A percentile compares a stretch with the other conserved stretches of the same genome.
phyloP scores from a whole-genome alignment of 2,113 vertebrate species.

The Myotis davidii region DNA sequence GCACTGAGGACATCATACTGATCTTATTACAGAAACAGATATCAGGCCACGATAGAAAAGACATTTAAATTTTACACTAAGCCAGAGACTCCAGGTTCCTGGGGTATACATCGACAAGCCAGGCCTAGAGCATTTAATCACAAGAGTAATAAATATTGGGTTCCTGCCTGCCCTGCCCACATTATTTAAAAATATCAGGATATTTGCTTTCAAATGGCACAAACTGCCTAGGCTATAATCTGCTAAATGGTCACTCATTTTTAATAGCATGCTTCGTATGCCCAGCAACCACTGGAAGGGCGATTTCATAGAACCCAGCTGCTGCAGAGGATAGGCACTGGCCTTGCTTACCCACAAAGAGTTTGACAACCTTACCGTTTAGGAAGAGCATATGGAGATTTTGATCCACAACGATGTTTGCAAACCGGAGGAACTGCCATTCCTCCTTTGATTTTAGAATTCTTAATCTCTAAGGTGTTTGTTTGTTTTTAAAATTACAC shows the following conservation, averaged over 20 bases:
- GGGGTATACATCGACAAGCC: constrained; percentile 60
- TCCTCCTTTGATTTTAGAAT: neutral
- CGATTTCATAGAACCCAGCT: neutral
- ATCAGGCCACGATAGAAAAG: constrained; percentile 65
- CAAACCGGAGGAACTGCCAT: neutral
- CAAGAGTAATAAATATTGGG: constrained; percentile 71
- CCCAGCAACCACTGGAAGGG: neutral
- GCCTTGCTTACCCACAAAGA: neutral
- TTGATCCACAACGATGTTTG: neutral
- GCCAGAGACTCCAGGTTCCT: constrained; percentile 53
- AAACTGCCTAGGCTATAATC: neutral
- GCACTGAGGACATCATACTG: constrained; percentile 76
- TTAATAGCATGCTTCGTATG: neutral
- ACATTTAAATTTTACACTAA: constrained; percentile 57
- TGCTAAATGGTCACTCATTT: neutral
- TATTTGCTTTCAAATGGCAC: constrained; percentile 46
- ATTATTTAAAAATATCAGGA: constrained; percentile 56
- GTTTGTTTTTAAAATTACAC: neutral
- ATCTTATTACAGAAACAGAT: constrained; percentile 82
- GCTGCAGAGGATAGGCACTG: neutral
- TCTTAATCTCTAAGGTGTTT: neutral
- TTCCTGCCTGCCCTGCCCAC: constrained; percentile 45
- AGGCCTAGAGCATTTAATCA: constrained; percentile 73
- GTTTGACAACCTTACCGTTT: neutral
- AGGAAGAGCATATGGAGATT: neutral